A percentile compares a stretch with the other conserved stretches of the same genome.
Evolutionary conservation across 2,113 vertebrate genomes (phyloP).

Genomic region (Mus musculus): DNA sequence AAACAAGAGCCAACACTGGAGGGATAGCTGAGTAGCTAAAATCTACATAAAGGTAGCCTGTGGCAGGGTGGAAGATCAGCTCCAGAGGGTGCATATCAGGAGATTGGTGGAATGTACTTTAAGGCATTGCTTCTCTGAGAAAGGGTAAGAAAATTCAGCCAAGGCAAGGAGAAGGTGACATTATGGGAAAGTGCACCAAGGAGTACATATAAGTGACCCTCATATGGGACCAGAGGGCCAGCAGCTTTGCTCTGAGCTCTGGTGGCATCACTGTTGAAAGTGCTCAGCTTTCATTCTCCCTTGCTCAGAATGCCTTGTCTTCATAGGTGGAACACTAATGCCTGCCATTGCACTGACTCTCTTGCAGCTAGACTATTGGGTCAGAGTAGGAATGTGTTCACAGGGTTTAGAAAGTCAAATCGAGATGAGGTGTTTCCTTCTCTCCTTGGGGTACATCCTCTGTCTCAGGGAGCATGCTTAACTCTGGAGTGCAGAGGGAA

Average conservation of each 20-base stretch:
- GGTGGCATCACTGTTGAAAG: neutral
- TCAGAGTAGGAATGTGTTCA: fast-evolving
- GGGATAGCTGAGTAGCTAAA: fast-evolving
- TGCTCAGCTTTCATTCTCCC: neutral
- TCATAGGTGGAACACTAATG: neutral
- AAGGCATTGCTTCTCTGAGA: neutral
- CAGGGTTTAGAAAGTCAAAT: fast-evolving
- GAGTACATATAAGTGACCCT: fast-evolving
- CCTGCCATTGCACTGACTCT: neutral
- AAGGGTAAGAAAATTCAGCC: neutral
- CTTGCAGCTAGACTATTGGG: neutral
- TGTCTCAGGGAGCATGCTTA: neutral
- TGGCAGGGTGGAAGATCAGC: neutral
- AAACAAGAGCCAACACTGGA: neutral
- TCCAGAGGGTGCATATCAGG: fast-evolving
- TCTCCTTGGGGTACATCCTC: too few species aligned
- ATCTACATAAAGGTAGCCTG: fast-evolving
- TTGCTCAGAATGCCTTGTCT: too few species aligned
- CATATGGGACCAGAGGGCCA: fast-evolving
- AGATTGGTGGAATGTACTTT: fast-evolving
- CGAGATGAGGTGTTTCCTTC: neutral
- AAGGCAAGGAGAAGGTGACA: neutral
- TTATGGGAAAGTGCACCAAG: fast-evolving
- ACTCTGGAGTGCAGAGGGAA: neutral
- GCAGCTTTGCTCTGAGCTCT: neutral